Percentiles rank a stretch among this genome's conserved stretches.
Conservation (phyloP, 2,888 invertebrate genomes). For the Aquatica leii region DNA sequence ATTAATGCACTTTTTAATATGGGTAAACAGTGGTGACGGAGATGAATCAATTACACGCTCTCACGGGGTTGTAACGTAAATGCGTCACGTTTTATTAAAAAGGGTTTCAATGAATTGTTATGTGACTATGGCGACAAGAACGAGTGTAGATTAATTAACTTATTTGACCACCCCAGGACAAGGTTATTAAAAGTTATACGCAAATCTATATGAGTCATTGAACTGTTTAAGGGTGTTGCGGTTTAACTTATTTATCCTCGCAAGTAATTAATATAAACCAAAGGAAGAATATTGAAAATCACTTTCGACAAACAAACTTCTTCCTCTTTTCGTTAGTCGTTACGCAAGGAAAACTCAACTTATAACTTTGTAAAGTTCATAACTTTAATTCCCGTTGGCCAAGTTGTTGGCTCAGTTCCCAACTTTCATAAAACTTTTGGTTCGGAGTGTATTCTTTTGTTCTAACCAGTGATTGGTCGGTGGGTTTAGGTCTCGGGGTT, state of each 20-base stretch:
- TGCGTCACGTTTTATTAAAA: slow-evolving; percentile 45
- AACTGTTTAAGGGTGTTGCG: slow-evolving; percentile 30
- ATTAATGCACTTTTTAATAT: background rate
- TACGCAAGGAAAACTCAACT: slow-evolving; percentile 35
- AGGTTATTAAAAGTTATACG: slow-evolving; percentile 46
- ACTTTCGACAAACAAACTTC: slow-evolving; percentile 36
- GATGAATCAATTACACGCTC: slow-evolving; percentile 44
- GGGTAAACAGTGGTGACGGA: background rate
- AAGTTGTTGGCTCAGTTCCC: slow-evolving; percentile 36
- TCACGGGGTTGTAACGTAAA: slow-evolving; percentile 40
- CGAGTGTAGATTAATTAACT: slow-evolving; percentile 60
- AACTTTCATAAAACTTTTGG: slow-evolving; percentile 41
- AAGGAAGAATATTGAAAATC: slow-evolving; percentile 24
- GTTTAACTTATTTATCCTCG: slow-evolving; percentile 19
- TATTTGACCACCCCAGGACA: slow-evolving; percentile 47
- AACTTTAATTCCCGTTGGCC: slow-evolving; percentile 38
- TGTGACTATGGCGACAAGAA: slow-evolving; percentile 57
- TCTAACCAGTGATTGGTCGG: slow-evolving; percentile 62
- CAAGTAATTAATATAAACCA: background rate
- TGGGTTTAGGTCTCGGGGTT: slow-evolving; percentile 55
- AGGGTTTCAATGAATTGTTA: slow-evolving; percentile 54
- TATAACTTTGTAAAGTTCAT: slow-evolving; percentile 41
- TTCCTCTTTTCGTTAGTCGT: slow-evolving; percentile 30
- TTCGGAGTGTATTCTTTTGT: slow-evolving; percentile 57
- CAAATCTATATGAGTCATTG: slow-evolving; percentile 34